Evolutionary conservation across 2,888 invertebrate species (phyloP), one percentile per base, ranked within the genome.

Genomic region (Pachliopta kotzebuea): DNA sequence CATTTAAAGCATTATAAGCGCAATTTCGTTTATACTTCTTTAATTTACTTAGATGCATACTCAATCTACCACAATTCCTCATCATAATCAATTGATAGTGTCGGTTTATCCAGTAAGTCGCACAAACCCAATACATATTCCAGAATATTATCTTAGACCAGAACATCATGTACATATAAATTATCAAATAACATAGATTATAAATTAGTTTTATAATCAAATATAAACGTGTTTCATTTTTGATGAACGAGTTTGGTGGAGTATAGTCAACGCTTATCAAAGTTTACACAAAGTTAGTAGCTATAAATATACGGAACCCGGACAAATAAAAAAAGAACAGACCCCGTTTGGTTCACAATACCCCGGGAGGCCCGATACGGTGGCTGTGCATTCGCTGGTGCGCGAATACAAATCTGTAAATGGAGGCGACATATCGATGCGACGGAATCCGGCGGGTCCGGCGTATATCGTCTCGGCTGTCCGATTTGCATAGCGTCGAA

Each of bases 401-500:
- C 74, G 74, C 70, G 78, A 76, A 84, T 84, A 81, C 79, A 81
- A 77, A 80, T 79, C 76, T 74, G 80, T 73, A 81, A 84, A 84
- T 83, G 84, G 79, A 80, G 74, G 72, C 72, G 74, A 74, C 79
- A 79, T 85, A 84, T 83, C 80, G 80, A 71, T 66, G 72, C 73
- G 72, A 72, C 77, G 69, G 76, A 72, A 80, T 83, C 82, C 83
- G 83, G 79, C 71, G 72, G 69, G 77, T 75, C 74, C 75, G 71
- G 71, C 78, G 76, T 84, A 78, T 83, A 84, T 84, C 84, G 81
- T 76, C 74, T 76, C 82, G 76, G 78, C 78, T 79, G 84, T 88
- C 83, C 81, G 85, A 90, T 92, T 92, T 91, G 86, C 92, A 90
- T 92, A 83, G 84, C 86, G 80, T 81, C 81, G 83, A 84, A 88